A percentile compares a stretch with the other conserved stretches of the same genome.
These are phyloP conservation scores for Varanus salvator DNA, from an alignment of 2,113 vertebrate species.

Conservation along the genomic window DNA sequence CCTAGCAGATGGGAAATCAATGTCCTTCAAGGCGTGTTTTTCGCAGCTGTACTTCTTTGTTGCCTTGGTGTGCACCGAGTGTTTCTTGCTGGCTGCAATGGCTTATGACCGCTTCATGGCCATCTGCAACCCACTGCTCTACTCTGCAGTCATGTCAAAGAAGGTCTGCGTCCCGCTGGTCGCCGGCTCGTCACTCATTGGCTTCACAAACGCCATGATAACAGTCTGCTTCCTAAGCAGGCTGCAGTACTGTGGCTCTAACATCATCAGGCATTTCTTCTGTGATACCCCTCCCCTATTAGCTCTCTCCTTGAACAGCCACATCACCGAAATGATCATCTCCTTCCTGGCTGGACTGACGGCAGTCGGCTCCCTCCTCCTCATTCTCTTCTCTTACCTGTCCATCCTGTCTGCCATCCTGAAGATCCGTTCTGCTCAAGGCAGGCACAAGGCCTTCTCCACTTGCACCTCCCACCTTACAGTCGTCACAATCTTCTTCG, in stretches of 20 bases:
- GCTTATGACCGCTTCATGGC: slow-evolving; percentile 35
- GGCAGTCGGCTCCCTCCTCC: neutral
- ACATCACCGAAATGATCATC: slow-evolving; percentile 5
- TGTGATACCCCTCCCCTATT: slow-evolving; percentile 1
- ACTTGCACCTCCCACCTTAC: slow-evolving; percentile 33
- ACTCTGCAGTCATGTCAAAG: slow-evolving; percentile 28
- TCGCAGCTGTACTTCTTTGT: slow-evolving; percentile 72
- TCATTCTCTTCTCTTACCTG: slow-evolving; percentile 17
- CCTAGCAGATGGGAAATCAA: slow-evolving; percentile 45
- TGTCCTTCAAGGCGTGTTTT: slow-evolving; percentile 66
- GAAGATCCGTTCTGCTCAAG: slow-evolving; percentile 26
- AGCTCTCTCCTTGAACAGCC: neutral
- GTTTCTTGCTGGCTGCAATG: slow-evolving; percentile 73
- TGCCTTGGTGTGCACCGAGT: slow-evolving; percentile 70
- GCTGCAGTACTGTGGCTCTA: slow-evolving; percentile 35
- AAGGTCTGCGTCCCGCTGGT: neutral
- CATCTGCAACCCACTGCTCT: slow-evolving; percentile 9
- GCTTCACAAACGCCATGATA: slow-evolving; percentile 33
- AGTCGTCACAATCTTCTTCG: slow-evolving; percentile 18
- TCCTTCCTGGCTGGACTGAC: slow-evolving; percentile 27
- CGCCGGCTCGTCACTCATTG: neutral
- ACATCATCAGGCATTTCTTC: slow-evolving; percentile 40
- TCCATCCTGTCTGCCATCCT: slow-evolving; percentile 24
- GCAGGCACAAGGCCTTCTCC: slow-evolving; percentile 23
- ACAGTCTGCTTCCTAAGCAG: neutral